Percentiles rank a stretch among this genome's conserved stretches.
Conservation (phyloP, 2,113 vertebrate species). For the Myiozetetes cayanensis region DNA sequence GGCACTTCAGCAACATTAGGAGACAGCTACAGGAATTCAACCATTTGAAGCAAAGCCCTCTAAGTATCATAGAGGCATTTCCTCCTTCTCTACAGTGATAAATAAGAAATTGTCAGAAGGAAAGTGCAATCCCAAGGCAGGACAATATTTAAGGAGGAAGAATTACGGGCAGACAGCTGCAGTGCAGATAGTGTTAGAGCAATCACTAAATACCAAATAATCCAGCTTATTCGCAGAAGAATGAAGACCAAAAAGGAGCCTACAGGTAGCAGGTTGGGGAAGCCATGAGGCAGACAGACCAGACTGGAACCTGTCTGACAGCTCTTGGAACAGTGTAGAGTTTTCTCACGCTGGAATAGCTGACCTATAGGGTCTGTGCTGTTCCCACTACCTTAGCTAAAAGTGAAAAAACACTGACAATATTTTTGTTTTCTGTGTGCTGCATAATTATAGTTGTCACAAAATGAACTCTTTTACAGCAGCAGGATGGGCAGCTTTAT, state of each 20-base stretch:
- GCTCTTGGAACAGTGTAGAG: background rate
- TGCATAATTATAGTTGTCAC: background rate
- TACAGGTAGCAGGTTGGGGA: background rate
- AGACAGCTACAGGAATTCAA: background rate
- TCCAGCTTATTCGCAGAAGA: background rate
- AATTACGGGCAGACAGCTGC: background rate
- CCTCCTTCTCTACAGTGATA: background rate
- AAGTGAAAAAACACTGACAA: background rate
- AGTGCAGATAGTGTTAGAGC: background rate
- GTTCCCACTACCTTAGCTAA: background rate
- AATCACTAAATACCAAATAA: background rate
- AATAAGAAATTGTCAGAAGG: background rate
- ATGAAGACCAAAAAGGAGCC: background rate
- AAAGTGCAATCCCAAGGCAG: background rate
- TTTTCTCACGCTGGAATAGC: background rate
- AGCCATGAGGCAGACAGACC: background rate
- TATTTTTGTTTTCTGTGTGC: background rate
- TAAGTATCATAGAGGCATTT: background rate
- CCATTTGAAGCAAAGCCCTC: background rate
- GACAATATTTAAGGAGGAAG: background rate
- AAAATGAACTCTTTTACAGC: background rate
- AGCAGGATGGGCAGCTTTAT: background rate
- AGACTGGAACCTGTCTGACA: background rate
- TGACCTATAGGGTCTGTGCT: background rate
- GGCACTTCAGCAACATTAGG: background rate